Evolutionary conservation across 2,888 invertebrate species (phyloP).

Genomic region (Deilephila porcellus): DNA sequence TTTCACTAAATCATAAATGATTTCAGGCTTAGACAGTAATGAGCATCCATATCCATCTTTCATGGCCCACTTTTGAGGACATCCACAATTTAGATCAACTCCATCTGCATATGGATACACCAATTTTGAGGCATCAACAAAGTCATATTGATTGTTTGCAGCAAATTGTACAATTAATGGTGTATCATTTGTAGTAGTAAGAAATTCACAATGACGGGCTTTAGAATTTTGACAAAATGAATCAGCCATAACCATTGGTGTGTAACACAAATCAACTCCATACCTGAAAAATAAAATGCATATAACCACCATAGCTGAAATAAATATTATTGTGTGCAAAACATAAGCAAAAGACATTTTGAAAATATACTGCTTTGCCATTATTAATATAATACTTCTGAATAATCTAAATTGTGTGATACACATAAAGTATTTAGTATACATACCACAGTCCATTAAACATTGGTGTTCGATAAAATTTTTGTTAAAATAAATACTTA

Average conservation of each 20-base stretch:
- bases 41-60: conserved; percentile 95
- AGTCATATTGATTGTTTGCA: conserved; percentile 92
- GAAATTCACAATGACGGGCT: conserved; percentile 93
- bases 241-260: conserved; percentile 98
- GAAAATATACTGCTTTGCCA: too few species aligned
- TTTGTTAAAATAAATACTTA: too few species aligned
- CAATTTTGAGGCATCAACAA: conserved; percentile 93
- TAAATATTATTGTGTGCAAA: too few species aligned
- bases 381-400: too few species aligned
- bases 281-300: conserved; percentile 82
- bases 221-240: conserved; percentile 95
- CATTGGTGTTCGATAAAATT: too few species aligned
- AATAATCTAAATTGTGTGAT: too few species aligned
- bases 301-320: neutral
- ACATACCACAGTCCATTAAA: too few species aligned
- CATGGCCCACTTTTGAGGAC: conserved; percentile 98
- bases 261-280: conserved; percentile 94
- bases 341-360: too few species aligned
- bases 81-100: conserved; percentile 98
- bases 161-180: conserved; percentile 98
- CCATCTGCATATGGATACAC: conserved; percentile 94
- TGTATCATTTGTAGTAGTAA: conserved; percentile 89
- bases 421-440: too few species aligned
- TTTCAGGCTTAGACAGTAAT: conserved; percentile 92
- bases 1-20: conserved; percentile 91